Conservation (phyloP, 2,797 vertebrate genomes). For the Sitta carolinensis region DNA sequence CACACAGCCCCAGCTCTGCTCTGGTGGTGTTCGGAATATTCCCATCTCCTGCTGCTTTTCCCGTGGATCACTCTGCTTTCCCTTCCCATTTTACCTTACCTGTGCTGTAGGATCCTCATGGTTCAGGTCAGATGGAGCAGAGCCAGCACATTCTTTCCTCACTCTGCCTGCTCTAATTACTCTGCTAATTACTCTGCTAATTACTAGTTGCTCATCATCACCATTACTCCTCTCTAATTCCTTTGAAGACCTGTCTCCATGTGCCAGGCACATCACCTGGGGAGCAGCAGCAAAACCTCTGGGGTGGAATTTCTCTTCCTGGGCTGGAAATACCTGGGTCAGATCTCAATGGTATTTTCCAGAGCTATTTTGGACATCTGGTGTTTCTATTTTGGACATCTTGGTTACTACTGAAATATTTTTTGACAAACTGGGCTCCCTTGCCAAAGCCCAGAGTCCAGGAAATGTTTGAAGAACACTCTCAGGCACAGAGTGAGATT, state of each 20-base stretch:
- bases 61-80: not conserved
- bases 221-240: not conserved
- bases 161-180: not conserved
- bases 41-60: not conserved
- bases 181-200: not conserved
- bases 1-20: not conserved
- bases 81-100: not conserved
- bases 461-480: not conserved
- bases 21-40: not conserved
- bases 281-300: not conserved
- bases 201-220: not conserved
- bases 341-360: not conserved
- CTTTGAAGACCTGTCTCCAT: not conserved
- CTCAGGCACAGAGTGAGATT: not conserved
- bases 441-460: not conserved
- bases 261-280: not conserved
- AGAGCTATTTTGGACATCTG: not conserved
- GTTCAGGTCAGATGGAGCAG: not conserved
- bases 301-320: not conserved
- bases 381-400: not conserved
- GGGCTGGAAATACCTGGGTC: not conserved
- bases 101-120: not conserved
- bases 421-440: not conserved
- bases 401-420: fast-evolving
- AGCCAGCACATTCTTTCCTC: not conserved